These are phyloP conservation scores for Thunnus thynnus DNA, from an alignment of 2,113 vertebrate species.

Conservation along the genomic window DNA sequence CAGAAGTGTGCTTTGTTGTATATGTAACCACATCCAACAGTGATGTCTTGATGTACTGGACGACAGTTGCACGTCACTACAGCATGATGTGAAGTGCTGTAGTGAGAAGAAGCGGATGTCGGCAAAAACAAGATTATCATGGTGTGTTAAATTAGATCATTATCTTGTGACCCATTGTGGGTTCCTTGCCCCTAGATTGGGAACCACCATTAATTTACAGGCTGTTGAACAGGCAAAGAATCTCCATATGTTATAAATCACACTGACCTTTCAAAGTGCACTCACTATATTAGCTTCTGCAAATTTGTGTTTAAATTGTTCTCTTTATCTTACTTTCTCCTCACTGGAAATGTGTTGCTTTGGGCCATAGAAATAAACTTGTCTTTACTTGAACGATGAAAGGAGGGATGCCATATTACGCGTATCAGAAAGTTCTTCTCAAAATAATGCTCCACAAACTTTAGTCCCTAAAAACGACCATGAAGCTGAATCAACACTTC, in stretches of 20 bases:
- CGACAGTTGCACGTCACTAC: too few relatives aligned
- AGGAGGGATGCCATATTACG: neutral
- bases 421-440: neutral
- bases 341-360: neutral
- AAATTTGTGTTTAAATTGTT: neutral
- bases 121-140: too few relatives aligned
- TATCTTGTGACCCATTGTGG: neutral
- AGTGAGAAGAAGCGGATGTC: too few relatives aligned
- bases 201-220: constrained; percentile 4
- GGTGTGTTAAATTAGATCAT: too few relatives aligned
- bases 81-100: too few relatives aligned
- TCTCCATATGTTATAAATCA: constrained; percentile 1
- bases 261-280: constrained; percentile 7
- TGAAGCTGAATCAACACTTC: neutral
- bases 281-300: constrained; percentile 21
- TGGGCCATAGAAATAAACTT: neutral
- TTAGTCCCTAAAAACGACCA: neutral
- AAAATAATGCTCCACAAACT: neutral
- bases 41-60: too few relatives aligned
- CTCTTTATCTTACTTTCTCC: neutral
- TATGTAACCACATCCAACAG: too few relatives aligned
- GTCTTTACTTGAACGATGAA: neutral
- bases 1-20: too few relatives aligned
- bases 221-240: neutral
- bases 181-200: too few relatives aligned